phyloP scores from a whole-genome alignment of 2,888 invertebrate genomes.

The Erebia aethiops region DNA sequence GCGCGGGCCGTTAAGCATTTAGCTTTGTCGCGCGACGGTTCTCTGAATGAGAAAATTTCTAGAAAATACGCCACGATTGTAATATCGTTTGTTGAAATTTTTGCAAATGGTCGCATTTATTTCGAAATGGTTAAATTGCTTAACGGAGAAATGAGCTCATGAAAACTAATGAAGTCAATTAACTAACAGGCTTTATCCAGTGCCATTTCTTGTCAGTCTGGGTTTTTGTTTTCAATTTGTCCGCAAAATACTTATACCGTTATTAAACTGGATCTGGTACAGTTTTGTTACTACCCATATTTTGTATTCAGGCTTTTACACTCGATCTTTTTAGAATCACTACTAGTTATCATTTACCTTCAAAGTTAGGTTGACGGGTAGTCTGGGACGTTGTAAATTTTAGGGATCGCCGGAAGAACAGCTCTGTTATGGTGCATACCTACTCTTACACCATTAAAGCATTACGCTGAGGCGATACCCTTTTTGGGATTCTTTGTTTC shows the following conservation, averaged over 20 bases:
- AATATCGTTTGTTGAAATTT: slow-evolving; percentile 38
- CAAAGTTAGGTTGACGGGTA: too few species aligned
- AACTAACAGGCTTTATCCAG: background rate
- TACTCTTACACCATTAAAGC: too few species aligned
- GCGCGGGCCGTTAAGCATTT: slow-evolving; percentile 30
- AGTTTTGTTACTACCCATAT: too few species aligned
- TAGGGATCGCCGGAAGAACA: too few species aligned
- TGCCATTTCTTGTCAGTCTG: background rate
- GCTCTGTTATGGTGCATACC: too few species aligned
- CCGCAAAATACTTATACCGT: background rate
- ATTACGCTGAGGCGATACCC: too few species aligned
- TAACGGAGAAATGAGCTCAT: slow-evolving; percentile 31
- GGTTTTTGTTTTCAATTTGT: background rate
- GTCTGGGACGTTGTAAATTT: too few species aligned
- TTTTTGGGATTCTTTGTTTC: too few species aligned
- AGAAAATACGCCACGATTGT: slow-evolving; percentile 12
- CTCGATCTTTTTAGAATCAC: too few species aligned
- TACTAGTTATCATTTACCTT: too few species aligned
- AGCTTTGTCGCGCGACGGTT: slow-evolving; percentile 41
- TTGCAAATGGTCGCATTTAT: slow-evolving; percentile 32
- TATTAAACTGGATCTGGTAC: too few species aligned
- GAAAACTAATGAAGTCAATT: slow-evolving; percentile 32
- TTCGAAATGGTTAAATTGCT: slow-evolving; percentile 32
- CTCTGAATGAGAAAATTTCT: slow-evolving; percentile 17
- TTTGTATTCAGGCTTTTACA: too few species aligned